A percentile compares a stretch with the other conserved stretches of the same genome.
Conservation (phyloP, 2,113 vertebrate species). For the Boulengeromyrus knoepffleri region DNA sequence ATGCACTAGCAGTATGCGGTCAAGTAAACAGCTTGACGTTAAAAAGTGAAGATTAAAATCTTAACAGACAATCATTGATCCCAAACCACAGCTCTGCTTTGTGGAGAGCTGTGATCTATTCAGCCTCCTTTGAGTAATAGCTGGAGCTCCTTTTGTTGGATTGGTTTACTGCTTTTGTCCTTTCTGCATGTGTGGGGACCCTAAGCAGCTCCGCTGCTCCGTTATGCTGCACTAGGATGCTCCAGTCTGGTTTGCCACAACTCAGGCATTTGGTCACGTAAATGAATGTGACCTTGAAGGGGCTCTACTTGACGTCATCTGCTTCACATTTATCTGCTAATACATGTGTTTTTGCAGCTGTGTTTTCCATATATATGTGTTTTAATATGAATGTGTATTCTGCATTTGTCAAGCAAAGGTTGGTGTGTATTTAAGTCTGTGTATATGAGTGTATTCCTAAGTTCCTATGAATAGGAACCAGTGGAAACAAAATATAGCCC, state of each 20-base stretch:
- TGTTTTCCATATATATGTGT: not conserved
- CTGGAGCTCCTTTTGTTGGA: not conserved
- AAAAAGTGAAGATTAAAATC: constrained; percentile 3
- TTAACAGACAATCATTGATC: not conserved
- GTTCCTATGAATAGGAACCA: not conserved
- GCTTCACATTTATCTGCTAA: not conserved
- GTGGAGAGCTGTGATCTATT: not conserved
- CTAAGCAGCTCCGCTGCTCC: too few relatives aligned
- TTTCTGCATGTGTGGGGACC: not conserved
- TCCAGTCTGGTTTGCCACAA: not conserved
- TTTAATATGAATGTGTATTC: not conserved
- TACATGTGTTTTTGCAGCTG: not conserved
- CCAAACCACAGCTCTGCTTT: not conserved
- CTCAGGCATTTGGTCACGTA: not conserved
- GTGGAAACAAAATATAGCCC: not conserved
- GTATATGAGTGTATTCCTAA: not conserved
- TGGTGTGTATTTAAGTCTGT: not conserved
- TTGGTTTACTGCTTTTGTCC: not conserved
- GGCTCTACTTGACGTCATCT: not conserved
- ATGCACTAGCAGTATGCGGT: not conserved
- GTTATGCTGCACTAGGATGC: not conserved
- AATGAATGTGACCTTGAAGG: not conserved
- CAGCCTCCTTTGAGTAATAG: not conserved
- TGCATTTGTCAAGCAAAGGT: not conserved
- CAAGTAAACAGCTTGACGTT: not conserved